A percentile compares a stretch with the other conserved stretches of the same genome.
These are phyloP conservation scores for Ivindomyrus marchei DNA, from an alignment of 2,113 vertebrate genomes.

Conservation along the genomic window DNA sequence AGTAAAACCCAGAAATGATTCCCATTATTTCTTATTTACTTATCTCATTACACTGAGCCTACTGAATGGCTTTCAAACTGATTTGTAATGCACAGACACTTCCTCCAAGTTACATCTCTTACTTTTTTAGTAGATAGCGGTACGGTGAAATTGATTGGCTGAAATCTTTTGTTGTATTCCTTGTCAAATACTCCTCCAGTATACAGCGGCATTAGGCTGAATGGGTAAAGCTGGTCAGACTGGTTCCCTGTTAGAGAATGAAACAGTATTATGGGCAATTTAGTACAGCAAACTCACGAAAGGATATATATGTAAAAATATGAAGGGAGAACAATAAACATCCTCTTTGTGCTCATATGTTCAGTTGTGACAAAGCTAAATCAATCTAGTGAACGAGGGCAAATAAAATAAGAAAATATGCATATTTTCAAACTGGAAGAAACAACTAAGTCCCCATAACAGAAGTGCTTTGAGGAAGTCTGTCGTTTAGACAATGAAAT, in stretches of 20 bases:
- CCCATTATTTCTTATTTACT: background rate
- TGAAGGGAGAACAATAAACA: background rate
- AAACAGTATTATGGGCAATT: background rate
- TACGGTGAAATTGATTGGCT: slow-evolving; percentile 50
- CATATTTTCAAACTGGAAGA: background rate
- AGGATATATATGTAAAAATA: background rate
- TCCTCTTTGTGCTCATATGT: background rate
- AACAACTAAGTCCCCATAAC: background rate
- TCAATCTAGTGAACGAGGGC: background rate
- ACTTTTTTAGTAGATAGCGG: slow-evolving; percentile 59
- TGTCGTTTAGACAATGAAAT: background rate
- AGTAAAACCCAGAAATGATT: background rate
- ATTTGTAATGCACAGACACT: background rate
- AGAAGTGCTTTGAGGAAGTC: background rate
- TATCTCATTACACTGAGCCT: background rate
- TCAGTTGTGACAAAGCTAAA: background rate
- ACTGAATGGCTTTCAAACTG: background rate
- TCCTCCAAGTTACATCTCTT: background rate
- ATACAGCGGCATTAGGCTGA: slow-evolving; percentile 50
- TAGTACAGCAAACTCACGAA: background rate
- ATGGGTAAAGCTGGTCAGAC: slow-evolving; percentile 42
- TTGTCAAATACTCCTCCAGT: slow-evolving; percentile 62
- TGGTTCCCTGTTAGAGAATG: slow-evolving; percentile 28
- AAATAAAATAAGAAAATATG: background rate
- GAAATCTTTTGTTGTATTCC: slow-evolving; percentile 59